Evolutionary conservation across 92 coral and sea anemone genomes (phyloP).

Genomic region (Parazoanthus darwini): DNA sequence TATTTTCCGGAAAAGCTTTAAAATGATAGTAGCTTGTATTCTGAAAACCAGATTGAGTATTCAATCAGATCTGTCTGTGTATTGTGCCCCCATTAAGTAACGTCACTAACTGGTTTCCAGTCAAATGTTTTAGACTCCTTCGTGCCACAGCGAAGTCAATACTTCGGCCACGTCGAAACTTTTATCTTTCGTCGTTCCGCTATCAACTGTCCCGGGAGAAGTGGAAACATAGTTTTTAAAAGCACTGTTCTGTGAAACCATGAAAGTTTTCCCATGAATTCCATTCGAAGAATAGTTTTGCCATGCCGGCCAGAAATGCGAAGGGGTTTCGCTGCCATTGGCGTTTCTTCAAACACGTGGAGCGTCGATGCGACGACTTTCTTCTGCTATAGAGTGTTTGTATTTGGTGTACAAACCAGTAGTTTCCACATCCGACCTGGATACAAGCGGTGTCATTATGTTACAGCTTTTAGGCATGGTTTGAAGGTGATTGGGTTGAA

Average conservation of each 20-base stretch:
- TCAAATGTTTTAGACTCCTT: not conserved
- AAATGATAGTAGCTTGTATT: too few species aligned
- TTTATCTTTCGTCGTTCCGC: not conserved
- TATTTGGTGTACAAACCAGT: not conserved
- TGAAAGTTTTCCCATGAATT: not conserved
- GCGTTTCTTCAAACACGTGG: constrained; percentile 21
- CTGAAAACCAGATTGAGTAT: too few species aligned
- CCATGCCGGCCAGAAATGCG: constrained; percentile 23
- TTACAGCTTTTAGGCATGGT: not conserved
- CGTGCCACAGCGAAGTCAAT: constrained; percentile 31
- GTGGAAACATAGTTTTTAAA: constrained; percentile 4
- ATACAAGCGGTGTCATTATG: not conserved
- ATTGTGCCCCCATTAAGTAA: too few species aligned
- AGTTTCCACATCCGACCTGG: not conserved
- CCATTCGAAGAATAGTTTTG: constrained; percentile 2
- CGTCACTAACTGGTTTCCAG: too few species aligned
- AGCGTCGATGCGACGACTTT: not conserved
- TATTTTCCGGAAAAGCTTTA: too few species aligned
- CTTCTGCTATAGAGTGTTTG: not conserved
- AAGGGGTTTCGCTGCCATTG: constrained; percentile 18
- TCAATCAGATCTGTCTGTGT: too few species aligned
- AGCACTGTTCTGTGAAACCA: constrained; percentile 36
- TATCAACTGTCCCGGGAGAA: not conserved
- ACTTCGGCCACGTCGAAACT: constrained; percentile 27
- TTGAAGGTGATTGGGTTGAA: not conserved